Percentiles rank a stretch among this genome's conserved stretches.
Evolutionary conservation across 2,888 invertebrate species (phyloP).

Genomic region (Oxystoma pomonae): DNA sequence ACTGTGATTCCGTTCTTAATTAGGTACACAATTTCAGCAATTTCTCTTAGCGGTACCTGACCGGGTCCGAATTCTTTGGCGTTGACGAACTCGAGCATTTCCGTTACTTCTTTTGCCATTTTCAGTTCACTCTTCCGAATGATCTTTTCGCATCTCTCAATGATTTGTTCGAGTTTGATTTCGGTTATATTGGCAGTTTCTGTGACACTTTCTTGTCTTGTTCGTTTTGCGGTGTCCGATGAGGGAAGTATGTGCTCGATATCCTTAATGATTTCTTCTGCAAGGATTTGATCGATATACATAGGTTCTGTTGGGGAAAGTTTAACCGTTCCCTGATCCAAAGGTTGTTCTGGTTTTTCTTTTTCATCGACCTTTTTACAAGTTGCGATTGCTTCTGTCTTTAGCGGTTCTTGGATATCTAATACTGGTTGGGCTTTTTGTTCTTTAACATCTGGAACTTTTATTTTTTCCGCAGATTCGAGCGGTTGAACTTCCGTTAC

Average conservation of each 20-base stretch:
- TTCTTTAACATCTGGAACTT: slow-evolving; percentile 43
- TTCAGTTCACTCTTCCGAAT: slow-evolving; percentile 54
- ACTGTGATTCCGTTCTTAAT: slow-evolving; percentile 71
- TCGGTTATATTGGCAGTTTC: slow-evolving; percentile 48
- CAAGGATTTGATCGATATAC: slow-evolving; percentile 54
- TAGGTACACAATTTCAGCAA: slow-evolving; percentile 78
- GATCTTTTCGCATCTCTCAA: slow-evolving; percentile 55
- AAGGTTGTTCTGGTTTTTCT: slow-evolving; percentile 42
- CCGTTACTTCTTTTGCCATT: slow-evolving; percentile 70
- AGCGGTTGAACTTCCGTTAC: slow-evolving; percentile 51
- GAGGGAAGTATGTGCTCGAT: slow-evolving; percentile 44
- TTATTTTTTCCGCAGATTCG: slow-evolving; percentile 56
- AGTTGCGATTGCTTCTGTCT: slow-evolving; percentile 58
- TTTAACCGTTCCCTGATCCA: slow-evolving; percentile 49
- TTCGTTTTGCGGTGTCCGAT: slow-evolving; percentile 35
- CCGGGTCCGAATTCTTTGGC: slow-evolving; percentile 79
- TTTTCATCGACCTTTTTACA: slow-evolving; percentile 61
- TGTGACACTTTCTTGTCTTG: slow-evolving; percentile 37
- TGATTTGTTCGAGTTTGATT: slow-evolving; percentile 53
- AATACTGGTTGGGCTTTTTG: slow-evolving; percentile 53
- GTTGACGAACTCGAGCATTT: slow-evolving; percentile 68
- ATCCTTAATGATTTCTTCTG: slow-evolving; percentile 54
- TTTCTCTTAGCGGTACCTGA: slow-evolving; percentile 71
- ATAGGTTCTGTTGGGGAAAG: slow-evolving; percentile 57
- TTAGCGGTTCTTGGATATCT: slow-evolving; percentile 56